Percentiles rank a stretch among this genome's conserved stretches.
Evolutionary conservation across 2,113 vertebrate genomes (phyloP).

Genomic region (Poecilia latipinna): DNA sequence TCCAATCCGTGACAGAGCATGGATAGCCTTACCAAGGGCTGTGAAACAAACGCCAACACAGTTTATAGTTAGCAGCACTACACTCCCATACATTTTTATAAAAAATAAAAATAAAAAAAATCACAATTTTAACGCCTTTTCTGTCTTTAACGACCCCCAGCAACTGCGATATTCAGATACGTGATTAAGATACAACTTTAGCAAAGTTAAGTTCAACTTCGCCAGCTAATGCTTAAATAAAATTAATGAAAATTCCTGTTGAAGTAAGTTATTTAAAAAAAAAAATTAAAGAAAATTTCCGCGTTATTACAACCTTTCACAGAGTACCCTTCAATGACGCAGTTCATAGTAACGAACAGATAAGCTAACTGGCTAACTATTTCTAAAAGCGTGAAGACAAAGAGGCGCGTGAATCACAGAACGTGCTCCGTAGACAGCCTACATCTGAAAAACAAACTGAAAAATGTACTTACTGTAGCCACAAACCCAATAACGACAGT

Average conservation of each 20-base stretch:
- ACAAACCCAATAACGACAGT: no score
- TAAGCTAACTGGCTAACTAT: neutral
- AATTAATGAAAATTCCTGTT: neutral
- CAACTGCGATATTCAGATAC: neutral
- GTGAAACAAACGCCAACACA: slow-evolving; percentile 4
- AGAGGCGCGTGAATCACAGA: no score
- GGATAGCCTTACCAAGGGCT: slow-evolving; percentile 91
- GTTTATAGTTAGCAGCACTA: no score
- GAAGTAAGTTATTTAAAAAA: neutral
- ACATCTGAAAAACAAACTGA: no score
- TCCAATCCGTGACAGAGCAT: slow-evolving; percentile 88
- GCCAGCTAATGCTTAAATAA: neutral
- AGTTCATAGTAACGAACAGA: slow-evolving; percentile 67
- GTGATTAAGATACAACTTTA: neutral
- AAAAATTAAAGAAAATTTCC: neutral
- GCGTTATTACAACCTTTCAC: slow-evolving; percentile 69
- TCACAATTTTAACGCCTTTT: neutral
- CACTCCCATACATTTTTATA: neutral
- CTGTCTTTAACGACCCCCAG: neutral
- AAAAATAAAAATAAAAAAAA: no score
- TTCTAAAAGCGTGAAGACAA: neutral
- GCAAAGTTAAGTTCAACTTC: neutral
- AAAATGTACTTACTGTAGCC: no score
- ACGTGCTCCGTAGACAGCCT: no score
- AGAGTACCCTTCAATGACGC: slow-evolving; percentile 68